Evolutionary conservation across 2,797 vertebrate species (phyloP), one percentile per base, ranked within the genome.

Genomic region (Lagodon rhomboides): DNA sequence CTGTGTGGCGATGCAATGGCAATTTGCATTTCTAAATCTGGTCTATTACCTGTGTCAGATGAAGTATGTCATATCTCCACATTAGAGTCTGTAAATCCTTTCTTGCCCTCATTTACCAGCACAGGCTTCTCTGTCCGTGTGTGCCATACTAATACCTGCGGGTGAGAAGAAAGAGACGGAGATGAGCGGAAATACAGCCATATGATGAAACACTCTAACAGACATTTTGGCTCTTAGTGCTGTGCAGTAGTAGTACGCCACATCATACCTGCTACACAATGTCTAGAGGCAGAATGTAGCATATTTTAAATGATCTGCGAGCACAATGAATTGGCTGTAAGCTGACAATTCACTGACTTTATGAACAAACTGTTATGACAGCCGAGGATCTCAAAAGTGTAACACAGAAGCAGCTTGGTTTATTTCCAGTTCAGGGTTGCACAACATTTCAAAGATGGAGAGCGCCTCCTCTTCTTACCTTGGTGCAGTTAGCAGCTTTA

Each of bases 401-500:
- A 46, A 69, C 53, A 47, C 30, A 66, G 22, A 54, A 50, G 53
- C 61, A 61, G 46, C 47, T 59, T 12, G 47, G 73, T 66, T 75
- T 25, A n/a, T 15, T 64, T 41, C 30, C 17, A 23, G 7, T 23
- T 58, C 43, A 4, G 15, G 18, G n/a, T 20, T 53, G 10, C 15
- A 27, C 11, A 25, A 46, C 50, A 46, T 59, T 41, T 79, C 53
- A 67, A 43, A 53, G 49, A 56, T 5, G 22, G 18, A 67, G 23
- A 58, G n/a, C 46, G 9, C 54, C 3, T 64, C 17, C 12, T 56
- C 51, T 41, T 60, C 94, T 94, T 75, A 97, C 97, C 95, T 97
- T 97, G 56, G 96, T 97, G 91, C 97, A 97, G 92, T 98, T 97
- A 20, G 95, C 95, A 81, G 97, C 97, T 93, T 97, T 97, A 75